Conservation (phyloP, 2,113 vertebrate genomes). For the Ophiodon elongatus region DNA sequence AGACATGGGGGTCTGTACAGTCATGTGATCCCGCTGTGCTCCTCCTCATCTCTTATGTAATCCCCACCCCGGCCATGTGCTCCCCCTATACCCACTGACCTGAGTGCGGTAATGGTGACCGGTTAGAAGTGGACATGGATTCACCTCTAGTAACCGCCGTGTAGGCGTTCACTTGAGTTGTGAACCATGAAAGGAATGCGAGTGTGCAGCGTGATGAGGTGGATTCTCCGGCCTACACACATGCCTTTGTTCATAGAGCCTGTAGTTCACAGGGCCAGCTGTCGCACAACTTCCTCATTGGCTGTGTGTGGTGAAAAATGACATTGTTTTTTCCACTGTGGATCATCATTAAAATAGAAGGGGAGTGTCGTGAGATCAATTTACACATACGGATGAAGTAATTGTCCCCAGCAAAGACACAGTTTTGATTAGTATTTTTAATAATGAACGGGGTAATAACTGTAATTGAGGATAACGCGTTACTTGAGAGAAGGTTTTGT, state of each 20-base stretch:
- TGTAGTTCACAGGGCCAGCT: constrained; percentile 30
- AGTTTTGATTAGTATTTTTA: not conserved
- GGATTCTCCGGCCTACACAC: constrained; percentile 11
- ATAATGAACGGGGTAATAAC: constrained; percentile 23
- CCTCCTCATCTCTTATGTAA: constrained; percentile 73
- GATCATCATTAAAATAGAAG: constrained; percentile 12
- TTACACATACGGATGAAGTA: not conserved
- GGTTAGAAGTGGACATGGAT: constrained; percentile 1
- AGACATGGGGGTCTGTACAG: constrained; percentile 48
- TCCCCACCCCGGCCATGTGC: constrained; percentile 60
- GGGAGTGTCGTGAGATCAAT: not conserved
- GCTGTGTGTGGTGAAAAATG: constrained; percentile 10
- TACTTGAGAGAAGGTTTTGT: constrained; percentile 21
- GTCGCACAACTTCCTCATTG: constrained; percentile 48
- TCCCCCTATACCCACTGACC: constrained; percentile 31
- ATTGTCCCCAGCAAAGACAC: not conserved
- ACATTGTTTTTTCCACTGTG: constrained; percentile 1
- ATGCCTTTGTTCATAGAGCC: constrained; percentile 39
- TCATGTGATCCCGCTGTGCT: constrained; percentile 69
- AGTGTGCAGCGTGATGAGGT: not conserved
- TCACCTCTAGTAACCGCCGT: not conserved
- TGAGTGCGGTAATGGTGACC: constrained; percentile 39
- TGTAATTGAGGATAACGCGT: not conserved
- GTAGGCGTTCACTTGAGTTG: not conserved
- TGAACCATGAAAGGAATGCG: not conserved